Percentiles rank a stretch among this genome's conserved stretches.
Evolutionary conservation across 92 coral and sea anemone genomes (phyloP).

Genomic region (Porites lobata): DNA sequence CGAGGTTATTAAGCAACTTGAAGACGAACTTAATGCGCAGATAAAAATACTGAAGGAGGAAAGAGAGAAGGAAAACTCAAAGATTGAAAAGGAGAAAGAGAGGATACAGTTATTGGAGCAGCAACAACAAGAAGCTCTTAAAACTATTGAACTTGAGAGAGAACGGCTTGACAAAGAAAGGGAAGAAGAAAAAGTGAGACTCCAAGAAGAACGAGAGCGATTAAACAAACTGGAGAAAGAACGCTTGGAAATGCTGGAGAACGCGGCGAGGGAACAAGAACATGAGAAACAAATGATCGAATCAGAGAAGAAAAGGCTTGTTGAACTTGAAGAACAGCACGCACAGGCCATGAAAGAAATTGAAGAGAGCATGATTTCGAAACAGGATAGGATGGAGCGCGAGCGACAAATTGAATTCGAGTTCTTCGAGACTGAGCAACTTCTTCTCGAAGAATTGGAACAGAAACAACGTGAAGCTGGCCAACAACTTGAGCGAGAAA

Average conservation of each 20-base stretch:
- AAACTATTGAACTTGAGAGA: constrained; percentile 86
- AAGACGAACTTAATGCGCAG: constrained; percentile 95
- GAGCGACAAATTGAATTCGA: constrained; percentile 98
- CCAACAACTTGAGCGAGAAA: constrained; percentile 93
- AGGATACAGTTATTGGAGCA: constrained; percentile 85
- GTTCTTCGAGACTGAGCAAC: constrained; percentile 98
- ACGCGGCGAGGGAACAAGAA: constrained; percentile 93
- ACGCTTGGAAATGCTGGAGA: constrained; percentile 87
- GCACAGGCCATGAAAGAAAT: constrained; percentile 89
- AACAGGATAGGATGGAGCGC: constrained; percentile 98
- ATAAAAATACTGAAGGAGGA: constrained; percentile 94
- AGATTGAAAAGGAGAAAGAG: constrained; percentile 89
- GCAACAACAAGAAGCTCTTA: constrained; percentile 88
- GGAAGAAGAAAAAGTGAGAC: constrained; percentile 80
- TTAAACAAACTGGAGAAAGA: constrained; percentile 84
- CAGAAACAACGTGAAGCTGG: constrained; percentile 98
- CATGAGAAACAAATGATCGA: constrained; percentile 87
- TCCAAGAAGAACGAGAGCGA: constrained; percentile 88
- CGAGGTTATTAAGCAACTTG: constrained; percentile 89
- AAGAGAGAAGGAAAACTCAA: constrained; percentile 84
- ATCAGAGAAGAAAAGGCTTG: constrained; percentile 87
- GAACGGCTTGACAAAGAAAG: constrained; percentile 89
- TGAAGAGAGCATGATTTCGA: constrained; percentile 95
- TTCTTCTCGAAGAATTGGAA: constrained; percentile 93
- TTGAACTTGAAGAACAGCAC: constrained; percentile 90